phyloP scores from a whole-genome alignment of 2,113 vertebrate genomes.

The Bubalus kerabau region DNA sequence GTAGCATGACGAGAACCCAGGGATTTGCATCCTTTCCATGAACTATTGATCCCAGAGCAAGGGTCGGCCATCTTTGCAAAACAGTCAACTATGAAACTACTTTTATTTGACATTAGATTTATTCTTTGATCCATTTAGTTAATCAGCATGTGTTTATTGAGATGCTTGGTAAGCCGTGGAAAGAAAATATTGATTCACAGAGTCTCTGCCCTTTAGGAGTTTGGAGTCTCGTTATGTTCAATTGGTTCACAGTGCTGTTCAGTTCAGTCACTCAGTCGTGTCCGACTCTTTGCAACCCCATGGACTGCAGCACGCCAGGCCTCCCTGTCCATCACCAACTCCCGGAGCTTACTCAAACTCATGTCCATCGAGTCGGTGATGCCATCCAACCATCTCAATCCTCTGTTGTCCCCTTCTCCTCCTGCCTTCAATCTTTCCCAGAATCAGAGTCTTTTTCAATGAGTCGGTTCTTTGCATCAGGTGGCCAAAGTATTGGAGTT shows the following conservation, averaged over 20 bases:
- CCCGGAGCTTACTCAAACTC: neutral
- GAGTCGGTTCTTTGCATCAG: neutral
- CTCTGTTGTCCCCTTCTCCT: neutral
- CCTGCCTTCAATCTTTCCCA: neutral
- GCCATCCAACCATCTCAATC: neutral
- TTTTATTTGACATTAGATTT: neutral
- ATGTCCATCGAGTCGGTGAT: rapidly evolving
- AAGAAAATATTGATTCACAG: neutral
- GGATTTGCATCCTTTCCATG: neutral
- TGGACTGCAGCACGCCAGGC: neutral
- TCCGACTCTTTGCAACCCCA: neutral
- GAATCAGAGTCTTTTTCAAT: neutral
- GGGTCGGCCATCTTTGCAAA: neutral
- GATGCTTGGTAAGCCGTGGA: neutral
- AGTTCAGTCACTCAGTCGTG: neutral
- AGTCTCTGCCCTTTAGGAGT: neutral
- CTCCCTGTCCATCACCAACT: neutral
- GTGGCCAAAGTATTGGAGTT: neutral
- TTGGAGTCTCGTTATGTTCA: neutral
- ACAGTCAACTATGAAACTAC: neutral
- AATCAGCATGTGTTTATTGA: neutral
- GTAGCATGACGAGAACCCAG: neutral
- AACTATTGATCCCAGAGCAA: neutral
- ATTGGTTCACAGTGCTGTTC: neutral
- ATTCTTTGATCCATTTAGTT: neutral